Evolutionary conservation across 2,888 invertebrate genomes (phyloP).

Genomic region (Odontocolon sp.): DNA sequence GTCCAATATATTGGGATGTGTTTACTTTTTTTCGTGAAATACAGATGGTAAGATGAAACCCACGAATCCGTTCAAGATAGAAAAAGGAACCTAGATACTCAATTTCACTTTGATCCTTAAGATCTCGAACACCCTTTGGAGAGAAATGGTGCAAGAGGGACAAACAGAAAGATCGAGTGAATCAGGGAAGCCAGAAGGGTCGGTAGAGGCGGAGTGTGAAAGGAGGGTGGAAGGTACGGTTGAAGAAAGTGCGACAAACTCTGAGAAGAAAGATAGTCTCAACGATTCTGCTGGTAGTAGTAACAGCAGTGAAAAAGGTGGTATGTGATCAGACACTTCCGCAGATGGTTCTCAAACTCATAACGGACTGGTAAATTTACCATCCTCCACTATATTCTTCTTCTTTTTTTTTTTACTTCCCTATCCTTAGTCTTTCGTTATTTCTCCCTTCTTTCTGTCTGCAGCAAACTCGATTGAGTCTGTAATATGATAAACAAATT

Average conservation of each 20-base stretch:
- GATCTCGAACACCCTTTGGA: too few species aligned
- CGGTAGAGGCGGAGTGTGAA: neutral
- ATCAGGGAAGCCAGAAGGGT: too few species aligned
- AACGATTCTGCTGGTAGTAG: constrained; percentile 15
- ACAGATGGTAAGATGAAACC: too few species aligned
- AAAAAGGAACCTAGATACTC: too few species aligned
- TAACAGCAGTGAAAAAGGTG: constrained; percentile 11
- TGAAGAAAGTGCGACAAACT: constrained; percentile 9
- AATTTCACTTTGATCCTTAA: too few species aligned
- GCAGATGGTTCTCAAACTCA: constrained; percentile 65
- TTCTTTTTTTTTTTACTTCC: neutral
- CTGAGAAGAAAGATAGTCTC: constrained; percentile 25
- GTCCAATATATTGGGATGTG: too few species aligned
- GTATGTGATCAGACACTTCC: constrained; percentile 62
- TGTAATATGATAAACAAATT: constrained; percentile 35
- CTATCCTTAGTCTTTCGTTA: neutral
- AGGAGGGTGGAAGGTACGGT: neutral
- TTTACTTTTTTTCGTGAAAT: too few species aligned
- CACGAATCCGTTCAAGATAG: too few species aligned
- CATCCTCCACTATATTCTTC: neutral
- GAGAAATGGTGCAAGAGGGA: too few species aligned
- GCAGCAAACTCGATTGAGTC: constrained; percentile 32
- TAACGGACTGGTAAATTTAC: constrained; percentile 1
- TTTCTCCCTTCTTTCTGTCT: neutral
- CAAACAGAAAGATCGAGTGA: too few species aligned